Percentiles rank a stretch among this genome's conserved stretches.
phyloP scores from a whole-genome alignment of 2,113 vertebrate genomes.

The Collichthys lucidus region DNA sequence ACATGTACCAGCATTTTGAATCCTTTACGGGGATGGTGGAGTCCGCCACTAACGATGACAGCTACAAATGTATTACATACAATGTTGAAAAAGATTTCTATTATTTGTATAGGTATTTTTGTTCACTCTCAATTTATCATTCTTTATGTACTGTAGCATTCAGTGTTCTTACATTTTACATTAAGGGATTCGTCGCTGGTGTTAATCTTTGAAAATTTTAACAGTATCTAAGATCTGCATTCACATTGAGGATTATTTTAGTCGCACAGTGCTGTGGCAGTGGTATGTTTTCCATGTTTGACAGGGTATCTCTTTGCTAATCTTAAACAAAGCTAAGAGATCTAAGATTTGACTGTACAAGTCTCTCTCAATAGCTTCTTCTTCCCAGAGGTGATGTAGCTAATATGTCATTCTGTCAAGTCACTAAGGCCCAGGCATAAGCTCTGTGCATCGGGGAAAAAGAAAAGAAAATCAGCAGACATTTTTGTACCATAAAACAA shows the following conservation, averaged over 20 bases:
- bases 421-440: conserved; percentile 28
- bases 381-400: conserved; percentile 39
- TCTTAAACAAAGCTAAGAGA: conserved; percentile 52
- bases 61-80: too few relatives aligned
- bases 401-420: conserved; percentile 52
- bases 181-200: background rate
- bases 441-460: conserved; percentile 3
- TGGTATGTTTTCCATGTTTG: conserved; percentile 4
- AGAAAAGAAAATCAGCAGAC: background rate
- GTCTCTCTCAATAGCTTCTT: conserved; percentile 25
- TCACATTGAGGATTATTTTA: background rate
- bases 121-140: background rate
- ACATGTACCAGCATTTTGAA: background rate
- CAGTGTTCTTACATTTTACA: background rate
- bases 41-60: background rate
- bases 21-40: background rate
- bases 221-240: background rate
- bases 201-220: background rate
- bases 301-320: conserved; percentile 20
- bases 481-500: background rate
- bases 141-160: background rate
- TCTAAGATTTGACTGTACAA: conserved; percentile 39
- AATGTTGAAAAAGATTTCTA: too few relatives aligned
- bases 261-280: background rate
- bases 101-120: too few relatives aligned